Conservation (phyloP, 2,113 vertebrate species). For the Dicentrarchus labrax region DNA sequence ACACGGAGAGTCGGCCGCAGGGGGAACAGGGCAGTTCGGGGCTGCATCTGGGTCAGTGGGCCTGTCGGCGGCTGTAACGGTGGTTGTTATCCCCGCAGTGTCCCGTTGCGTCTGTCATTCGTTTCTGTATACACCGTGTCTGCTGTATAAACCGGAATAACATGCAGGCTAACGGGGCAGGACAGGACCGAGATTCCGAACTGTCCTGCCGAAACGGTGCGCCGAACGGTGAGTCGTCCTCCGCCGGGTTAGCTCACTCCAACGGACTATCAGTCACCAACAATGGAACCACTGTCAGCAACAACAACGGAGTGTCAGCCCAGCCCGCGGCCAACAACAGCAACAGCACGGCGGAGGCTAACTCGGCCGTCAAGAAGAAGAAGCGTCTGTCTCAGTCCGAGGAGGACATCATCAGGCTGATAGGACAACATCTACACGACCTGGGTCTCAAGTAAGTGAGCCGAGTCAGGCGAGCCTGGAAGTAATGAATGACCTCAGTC, state of each 20-base stretch:
- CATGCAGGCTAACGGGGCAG: slow-evolving; percentile 95
- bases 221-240: slow-evolving; percentile 91
- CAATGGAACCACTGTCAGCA: slow-evolving; percentile 85
- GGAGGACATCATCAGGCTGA: slow-evolving; percentile 95
- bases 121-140: slow-evolving; percentile 39
- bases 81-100: slow-evolving; percentile 51
- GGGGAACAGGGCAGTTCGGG: slow-evolving; percentile 89
- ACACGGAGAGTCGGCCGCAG: slow-evolving; percentile 88
- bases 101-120: slow-evolving; percentile 42
- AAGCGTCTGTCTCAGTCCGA: slow-evolving; percentile 93
- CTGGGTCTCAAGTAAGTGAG: slow-evolving; percentile 95
- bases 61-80: slow-evolving; percentile 81
- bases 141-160: slow-evolving; percentile 68
- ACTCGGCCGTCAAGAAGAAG: slow-evolving; percentile 90
- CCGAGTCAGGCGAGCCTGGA: not conserved
- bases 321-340: slow-evolving; percentile 68
- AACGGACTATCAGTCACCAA: slow-evolving; percentile 89
- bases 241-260: slow-evolving; percentile 86
- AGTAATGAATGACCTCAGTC: not conserved
- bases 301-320: slow-evolving; percentile 85
- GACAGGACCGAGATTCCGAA: slow-evolving; percentile 86
- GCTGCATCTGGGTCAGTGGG: slow-evolving; percentile 91
- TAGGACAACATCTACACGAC: slow-evolving; percentile 96
- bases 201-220: slow-evolving; percentile 85
- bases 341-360: slow-evolving; percentile 78